phyloP scores from a whole-genome alignment of 2,113 vertebrate genomes.

The Capreolus pygargus region DNA sequence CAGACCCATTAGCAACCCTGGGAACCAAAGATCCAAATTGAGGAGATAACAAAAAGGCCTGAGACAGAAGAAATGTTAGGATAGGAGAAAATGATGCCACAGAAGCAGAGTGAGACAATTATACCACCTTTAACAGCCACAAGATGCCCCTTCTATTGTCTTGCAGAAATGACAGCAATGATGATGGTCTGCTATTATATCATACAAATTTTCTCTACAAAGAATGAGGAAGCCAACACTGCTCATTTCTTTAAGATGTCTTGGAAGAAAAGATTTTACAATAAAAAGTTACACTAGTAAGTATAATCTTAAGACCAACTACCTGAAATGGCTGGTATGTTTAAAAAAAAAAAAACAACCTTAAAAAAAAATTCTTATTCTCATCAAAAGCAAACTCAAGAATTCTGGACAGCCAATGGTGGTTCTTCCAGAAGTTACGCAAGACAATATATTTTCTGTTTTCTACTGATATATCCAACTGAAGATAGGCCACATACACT shows the following conservation, averaged over 20 bases:
- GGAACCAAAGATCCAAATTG: background rate
- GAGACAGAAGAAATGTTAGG: background rate
- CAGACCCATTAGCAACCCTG: background rate
- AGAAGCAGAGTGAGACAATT: background rate
- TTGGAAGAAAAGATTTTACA: background rate
- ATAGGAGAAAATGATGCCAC: background rate
- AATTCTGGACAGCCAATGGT: constrained; percentile 12
- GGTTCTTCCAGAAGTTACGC: background rate
- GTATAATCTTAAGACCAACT: background rate
- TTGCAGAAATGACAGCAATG: background rate
- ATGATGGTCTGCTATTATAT: background rate
- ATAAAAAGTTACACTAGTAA: constrained; percentile 15
- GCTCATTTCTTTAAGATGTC: constrained; percentile 25
- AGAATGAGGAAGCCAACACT: constrained; percentile 11
- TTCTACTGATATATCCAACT: background rate
- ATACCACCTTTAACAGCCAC: background rate
- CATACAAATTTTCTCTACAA: background rate
- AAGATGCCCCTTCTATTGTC: background rate
- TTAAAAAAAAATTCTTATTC: background rate
- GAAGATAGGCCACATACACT: background rate
- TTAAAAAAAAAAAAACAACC: background rate
- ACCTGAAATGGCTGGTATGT: background rate
- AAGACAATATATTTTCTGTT: background rate
- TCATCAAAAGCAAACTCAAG: background rate
- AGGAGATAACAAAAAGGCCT: background rate